These are phyloP conservation scores for Turritopsis rubra DNA, from an alignment of 30 jellyfish, hydroid and myxozoan genomes.

Conservation along the genomic window DNA sequence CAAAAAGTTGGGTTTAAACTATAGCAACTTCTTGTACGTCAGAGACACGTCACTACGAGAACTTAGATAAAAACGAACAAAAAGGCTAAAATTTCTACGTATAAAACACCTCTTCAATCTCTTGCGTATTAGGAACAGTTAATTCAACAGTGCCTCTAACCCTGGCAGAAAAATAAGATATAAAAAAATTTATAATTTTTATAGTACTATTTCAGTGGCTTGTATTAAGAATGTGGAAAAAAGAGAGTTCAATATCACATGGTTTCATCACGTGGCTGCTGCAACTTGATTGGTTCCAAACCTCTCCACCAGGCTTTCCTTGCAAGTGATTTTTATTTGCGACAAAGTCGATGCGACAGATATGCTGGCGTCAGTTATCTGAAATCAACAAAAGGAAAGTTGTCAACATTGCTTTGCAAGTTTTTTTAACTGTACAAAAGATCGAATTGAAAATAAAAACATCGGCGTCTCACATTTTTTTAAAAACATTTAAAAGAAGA, in stretches of 20 bases:
- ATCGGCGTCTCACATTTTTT: neutral
- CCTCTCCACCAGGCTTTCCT: slow-evolving; percentile 74
- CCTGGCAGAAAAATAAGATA: neutral
- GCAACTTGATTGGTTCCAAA: slow-evolving; percentile 39
- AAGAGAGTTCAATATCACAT: neutral
- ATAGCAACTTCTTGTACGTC: neutral
- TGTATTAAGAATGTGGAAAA: neutral
- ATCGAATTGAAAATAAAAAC: neutral
- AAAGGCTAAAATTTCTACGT: neutral
- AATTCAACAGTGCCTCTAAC: neutral
- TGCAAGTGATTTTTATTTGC: slow-evolving; percentile 54
- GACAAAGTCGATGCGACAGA: slow-evolving; percentile 58
- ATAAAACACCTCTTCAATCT: neutral
- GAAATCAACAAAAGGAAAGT: slow-evolving; percentile 3
- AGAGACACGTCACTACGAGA: too few relatives aligned
- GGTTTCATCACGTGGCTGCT: slow-evolving; percentile 10
- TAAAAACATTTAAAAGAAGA: neutral
- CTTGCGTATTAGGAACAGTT: neutral
- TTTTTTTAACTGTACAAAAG: neutral
- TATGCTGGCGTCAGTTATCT: slow-evolving; percentile 68
- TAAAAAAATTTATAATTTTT: neutral
- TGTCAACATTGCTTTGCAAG: too few relatives aligned
- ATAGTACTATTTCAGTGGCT: neutral
- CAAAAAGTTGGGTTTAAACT: neutral
- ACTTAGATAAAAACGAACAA: neutral